Base-by-base conservation (phyloP, 2,888 invertebrate genomes). In the Drosophila diplacantha region DNA sequence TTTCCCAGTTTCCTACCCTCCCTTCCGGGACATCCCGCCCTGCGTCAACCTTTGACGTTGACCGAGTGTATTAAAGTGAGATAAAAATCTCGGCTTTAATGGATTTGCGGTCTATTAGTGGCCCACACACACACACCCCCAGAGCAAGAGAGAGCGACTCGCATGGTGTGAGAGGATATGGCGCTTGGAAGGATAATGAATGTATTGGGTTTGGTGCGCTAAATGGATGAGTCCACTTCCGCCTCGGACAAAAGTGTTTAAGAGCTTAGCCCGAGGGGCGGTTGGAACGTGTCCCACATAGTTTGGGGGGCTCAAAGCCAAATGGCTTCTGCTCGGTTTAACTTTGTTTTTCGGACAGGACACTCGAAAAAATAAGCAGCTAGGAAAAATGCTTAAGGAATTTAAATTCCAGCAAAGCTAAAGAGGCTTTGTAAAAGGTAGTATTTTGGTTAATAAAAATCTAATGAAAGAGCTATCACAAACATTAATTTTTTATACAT, bases 31-130 rank as follows among this genome's bases (percentile, higher is more conserved):
- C 26, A 32, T 20, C 49, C 24, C 41, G 22, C 38, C 20, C 52
- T 41, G 31, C 24, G 24, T 24, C 67, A 83, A 75, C 76, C 82
- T 79, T 81, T 83, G 79, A 79, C 82, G 82, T 81, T 79, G 78
- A 81, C 84, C 74, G 80, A 80, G 82, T 82, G 69, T 74, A 80
- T 84, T 80, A 80, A 82, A 80, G 81, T 68, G 69, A 82, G 84
- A 84, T 80, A 80, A 84, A 84, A 80, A 82, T 80, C 80, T 79
- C 73, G 51, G 81, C 81, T 83, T 84, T 84, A 80, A 84, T 80
- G 84, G 84, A 80, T 84, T 82, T 80, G 84, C 69, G 84, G 84
- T 80, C 83, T 80, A 80, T 80, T 84, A 80, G 77, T 74, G 81
- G 60, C 68, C 50, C 46, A 54, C 49, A 51, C 46, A 44, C 54